phyloP scores from a whole-genome alignment of 2,113 vertebrate species.

The Gnathonemus echidnorhynchus region DNA sequence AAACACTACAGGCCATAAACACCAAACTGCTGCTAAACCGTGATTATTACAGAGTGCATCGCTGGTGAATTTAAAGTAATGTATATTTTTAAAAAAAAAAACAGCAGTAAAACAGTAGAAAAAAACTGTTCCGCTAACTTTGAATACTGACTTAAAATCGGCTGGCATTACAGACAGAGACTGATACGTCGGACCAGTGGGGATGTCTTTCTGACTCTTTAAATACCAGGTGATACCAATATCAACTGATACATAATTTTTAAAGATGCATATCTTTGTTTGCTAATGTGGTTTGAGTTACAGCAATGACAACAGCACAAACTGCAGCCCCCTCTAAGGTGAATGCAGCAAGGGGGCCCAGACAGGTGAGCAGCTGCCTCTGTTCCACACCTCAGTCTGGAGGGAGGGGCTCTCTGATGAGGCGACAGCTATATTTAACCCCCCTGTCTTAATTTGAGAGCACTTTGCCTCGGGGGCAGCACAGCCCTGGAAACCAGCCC shows the following conservation, averaged over 20 bases:
- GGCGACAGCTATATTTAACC: constrained; percentile 23
- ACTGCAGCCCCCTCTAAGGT: not conserved
- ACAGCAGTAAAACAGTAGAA: not conserved
- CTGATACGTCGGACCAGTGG: not conserved
- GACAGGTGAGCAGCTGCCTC: not conserved
- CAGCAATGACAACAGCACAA: not conserved
- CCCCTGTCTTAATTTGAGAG: constrained; percentile 15
- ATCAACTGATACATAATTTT: not conserved
- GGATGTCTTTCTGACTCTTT: not conserved
- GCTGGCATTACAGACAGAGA: not conserved
- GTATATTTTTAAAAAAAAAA: not conserved
- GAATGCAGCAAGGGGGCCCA: not conserved
- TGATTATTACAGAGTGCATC: not conserved
- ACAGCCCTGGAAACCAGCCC: constrained; percentile 10
- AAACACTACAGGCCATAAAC: not conserved
- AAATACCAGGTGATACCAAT: not conserved
- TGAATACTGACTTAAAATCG: not conserved
- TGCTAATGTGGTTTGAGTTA: not conserved
- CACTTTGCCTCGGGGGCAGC: not conserved
- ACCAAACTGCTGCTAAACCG: not conserved
- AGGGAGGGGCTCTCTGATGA: not conserved
- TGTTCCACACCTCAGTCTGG: not conserved
- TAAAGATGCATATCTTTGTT: not conserved
- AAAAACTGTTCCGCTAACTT: not conserved
- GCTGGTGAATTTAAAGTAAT: not conserved